These are phyloP conservation scores for Wasmannia auropunctata DNA, from an alignment of 1,140 invertebrate genomes.

Conservation along the genomic window DNA sequence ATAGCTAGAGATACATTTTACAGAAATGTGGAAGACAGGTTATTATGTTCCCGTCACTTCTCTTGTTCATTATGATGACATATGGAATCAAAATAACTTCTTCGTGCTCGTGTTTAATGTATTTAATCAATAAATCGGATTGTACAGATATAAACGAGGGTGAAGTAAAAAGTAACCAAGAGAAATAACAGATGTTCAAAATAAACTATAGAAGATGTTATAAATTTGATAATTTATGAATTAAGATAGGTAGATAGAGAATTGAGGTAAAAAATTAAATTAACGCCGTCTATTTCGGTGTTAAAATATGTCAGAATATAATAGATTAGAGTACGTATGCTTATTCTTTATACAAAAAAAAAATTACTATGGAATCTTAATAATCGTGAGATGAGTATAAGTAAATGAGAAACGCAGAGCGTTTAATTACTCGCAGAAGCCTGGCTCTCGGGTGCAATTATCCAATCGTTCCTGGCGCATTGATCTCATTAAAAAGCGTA, in stretches of 20 bases:
- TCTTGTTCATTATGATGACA: not conserved
- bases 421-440: conserved; percentile 46
- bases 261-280: not conserved
- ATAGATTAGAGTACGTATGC: not conserved
- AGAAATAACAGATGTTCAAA: not conserved
- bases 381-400: conserved; percentile 32
- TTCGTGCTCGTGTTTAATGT: not conserved
- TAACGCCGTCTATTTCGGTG: not conserved
- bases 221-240: not conserved
- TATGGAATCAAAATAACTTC: not conserved
- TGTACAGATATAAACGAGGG: not conserved
- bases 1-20: conserved; percentile 12
- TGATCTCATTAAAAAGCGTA: conserved; percentile 58
- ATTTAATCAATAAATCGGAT: not conserved
- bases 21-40: not conserved
- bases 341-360: not conserved
- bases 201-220: not conserved
- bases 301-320: not conserved
- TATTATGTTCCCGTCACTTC: conserved; percentile 33
- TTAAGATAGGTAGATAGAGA: not conserved
- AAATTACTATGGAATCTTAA: not conserved
- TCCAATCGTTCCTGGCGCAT: conserved; percentile 53
- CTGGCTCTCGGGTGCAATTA: conserved; percentile 32
- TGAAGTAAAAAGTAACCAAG: too few species aligned
- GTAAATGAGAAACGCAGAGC: conserved; percentile 40